These are phyloP conservation scores for Phortica magna DNA, from an alignment of 2,888 invertebrate genomes.

Conservation along the genomic window DNA sequence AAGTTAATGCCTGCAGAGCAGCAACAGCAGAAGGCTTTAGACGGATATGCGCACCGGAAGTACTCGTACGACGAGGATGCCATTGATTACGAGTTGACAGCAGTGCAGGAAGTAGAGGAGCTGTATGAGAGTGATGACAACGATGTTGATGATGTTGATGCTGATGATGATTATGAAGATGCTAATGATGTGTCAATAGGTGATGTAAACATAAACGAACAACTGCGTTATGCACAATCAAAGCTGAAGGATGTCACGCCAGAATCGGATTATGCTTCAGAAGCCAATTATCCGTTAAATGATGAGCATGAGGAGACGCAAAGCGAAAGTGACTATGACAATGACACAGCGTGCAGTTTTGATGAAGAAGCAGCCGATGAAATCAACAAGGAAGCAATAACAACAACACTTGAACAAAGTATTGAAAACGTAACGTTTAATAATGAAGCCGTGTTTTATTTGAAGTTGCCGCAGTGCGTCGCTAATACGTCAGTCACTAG, in stretches of 20 bases:
- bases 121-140: conserved; percentile 32
- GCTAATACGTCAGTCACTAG: conserved; percentile 24
- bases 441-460: conserved; percentile 38
- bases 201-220: neutral
- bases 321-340: conserved; percentile 36
- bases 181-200: conserved; percentile 35
- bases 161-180: conserved; percentile 44
- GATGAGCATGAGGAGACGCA: conserved; percentile 50
- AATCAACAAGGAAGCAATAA: neutral
- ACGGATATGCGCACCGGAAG: conserved; percentile 58
- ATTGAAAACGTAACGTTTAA: conserved; percentile 38
- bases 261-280: conserved; percentile 77
- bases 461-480: conserved; percentile 52
- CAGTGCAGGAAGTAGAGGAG: conserved; percentile 39
- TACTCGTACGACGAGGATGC: conserved; percentile 72
- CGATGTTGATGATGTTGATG: conserved; percentile 27
- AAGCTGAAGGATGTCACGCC: conserved; percentile 70
- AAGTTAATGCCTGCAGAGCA: conserved; percentile 60
- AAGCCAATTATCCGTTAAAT: conserved; percentile 66
- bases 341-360: conserved; percentile 38
- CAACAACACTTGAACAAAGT: neutral
- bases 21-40: conserved; percentile 28
- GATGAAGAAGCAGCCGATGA: conserved; percentile 48
- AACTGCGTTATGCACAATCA: conserved; percentile 41
- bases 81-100: conserved; percentile 67